Evolutionary conservation across 1,140 invertebrate species (phyloP).

Genomic region (Ericerus pela): DNA sequence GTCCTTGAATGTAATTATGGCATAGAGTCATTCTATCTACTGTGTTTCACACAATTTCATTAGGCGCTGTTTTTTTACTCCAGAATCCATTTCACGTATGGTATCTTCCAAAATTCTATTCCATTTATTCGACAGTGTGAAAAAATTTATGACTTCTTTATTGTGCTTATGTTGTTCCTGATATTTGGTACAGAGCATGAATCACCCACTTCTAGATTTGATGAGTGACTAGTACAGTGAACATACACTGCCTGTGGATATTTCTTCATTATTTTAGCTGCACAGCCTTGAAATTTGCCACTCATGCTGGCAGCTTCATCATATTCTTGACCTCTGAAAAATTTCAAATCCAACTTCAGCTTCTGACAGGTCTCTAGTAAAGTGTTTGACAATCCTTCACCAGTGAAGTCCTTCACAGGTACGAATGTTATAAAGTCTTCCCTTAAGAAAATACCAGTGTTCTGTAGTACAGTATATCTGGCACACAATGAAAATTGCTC

Average conservation of each 20-base stretch:
- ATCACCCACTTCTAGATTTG: not conserved
- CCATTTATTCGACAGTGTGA: not conserved
- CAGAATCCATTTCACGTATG: not conserved
- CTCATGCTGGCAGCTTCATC: not conserved
- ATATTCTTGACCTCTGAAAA: conserved; percentile 13
- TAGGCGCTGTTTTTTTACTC: not conserved
- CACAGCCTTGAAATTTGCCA: conserved; percentile 2
- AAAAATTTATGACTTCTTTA: conserved; percentile 9
- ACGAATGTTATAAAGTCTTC: conserved; percentile 11
- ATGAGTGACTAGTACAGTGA: conserved; percentile 6
- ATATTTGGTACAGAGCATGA: not conserved
- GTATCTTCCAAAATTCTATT: not conserved
- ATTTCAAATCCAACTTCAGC: not conserved
- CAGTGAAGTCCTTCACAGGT: conserved; percentile 7
- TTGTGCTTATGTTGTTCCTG: not conserved
- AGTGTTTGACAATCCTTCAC: not conserved
- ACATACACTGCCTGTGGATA: conserved; percentile 7
- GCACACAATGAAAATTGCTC: conserved; percentile 5
- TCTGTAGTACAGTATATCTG: not conserved
- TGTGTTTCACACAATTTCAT: too few relatives aligned
- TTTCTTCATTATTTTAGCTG: not conserved
- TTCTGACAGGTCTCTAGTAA: not conserved
- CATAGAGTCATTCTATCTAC: too few relatives aligned
- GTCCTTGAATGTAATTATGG: too few relatives aligned
- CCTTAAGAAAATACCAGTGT: not conserved